A percentile compares a stretch with the other conserved stretches of the same genome.
Evolutionary conservation across 1,140 invertebrate genomes (phyloP).

Genomic region (Drosophila bocki): DNA sequence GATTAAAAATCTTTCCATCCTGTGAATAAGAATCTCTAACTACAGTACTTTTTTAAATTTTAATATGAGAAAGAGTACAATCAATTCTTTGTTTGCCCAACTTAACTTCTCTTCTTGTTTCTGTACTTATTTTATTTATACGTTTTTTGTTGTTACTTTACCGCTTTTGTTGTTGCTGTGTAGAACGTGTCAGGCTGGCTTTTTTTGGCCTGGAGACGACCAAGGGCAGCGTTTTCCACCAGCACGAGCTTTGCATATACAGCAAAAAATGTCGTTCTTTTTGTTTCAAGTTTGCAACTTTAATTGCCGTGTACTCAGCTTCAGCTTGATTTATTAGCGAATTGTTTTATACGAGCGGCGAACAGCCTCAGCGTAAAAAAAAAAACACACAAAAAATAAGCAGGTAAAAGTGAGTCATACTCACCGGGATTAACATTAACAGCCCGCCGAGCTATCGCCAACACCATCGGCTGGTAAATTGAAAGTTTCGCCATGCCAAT

Average conservation of each 20-base stretch:
- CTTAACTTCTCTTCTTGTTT: background rate
- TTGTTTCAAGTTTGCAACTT: constrained; percentile 77
- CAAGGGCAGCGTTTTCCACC: constrained; percentile 69
- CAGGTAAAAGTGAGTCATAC: constrained; percentile 64
- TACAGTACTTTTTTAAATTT: background rate
- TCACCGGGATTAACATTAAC: constrained; percentile 56
- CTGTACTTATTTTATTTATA: constrained; percentile 23
- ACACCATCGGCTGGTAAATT: constrained; percentile 74
- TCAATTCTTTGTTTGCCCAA: background rate
- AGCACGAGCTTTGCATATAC: constrained; percentile 65
- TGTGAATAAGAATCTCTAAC: background rate
- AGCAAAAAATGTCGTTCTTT: constrained; percentile 63
- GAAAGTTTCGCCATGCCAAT: constrained; percentile 69
- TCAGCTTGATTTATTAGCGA: constrained; percentile 79
- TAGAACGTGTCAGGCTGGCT: constrained; percentile 77
- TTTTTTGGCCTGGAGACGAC: constrained; percentile 60
- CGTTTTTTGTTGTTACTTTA: constrained; percentile 42
- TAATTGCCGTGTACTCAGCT: constrained; percentile 82
- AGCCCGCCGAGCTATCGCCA: constrained; percentile 66
- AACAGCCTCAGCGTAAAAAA: constrained; percentile 3
- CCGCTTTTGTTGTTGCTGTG: constrained; percentile 51
- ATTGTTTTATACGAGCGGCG: constrained; percentile 67
- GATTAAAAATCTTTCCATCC: too few species aligned
- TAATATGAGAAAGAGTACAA: background rate
- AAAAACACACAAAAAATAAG: constrained; percentile 35